phyloP scores from a whole-genome alignment of 2,113 vertebrate species.

The Cheirogaleus medius region DNA sequence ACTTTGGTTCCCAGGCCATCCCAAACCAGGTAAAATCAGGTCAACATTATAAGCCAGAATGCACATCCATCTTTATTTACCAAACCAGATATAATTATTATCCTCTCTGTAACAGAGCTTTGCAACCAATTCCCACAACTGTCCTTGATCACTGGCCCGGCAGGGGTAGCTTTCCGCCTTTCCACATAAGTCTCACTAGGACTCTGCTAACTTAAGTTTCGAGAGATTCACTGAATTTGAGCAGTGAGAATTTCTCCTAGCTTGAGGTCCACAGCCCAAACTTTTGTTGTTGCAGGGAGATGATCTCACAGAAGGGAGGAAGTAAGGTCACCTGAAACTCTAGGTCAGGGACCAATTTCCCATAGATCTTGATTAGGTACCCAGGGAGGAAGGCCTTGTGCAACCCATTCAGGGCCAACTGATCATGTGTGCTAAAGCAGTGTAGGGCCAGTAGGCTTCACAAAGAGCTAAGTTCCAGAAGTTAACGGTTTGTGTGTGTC shows the following conservation, averaged over 20 bases:
- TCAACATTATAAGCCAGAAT: not conserved
- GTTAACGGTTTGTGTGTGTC: not conserved
- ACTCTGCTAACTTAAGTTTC: not conserved
- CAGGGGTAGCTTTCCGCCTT: not conserved
- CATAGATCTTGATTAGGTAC: not conserved
- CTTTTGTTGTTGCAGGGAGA: not conserved
- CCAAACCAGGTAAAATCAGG: slow-evolving; percentile 17
- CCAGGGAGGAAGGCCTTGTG: not conserved
- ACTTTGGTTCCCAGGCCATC: not conserved
- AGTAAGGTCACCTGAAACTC: slow-evolving; percentile 10
- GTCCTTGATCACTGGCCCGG: not conserved
- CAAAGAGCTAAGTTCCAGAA: slow-evolving; percentile 31
- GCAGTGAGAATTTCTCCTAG: not conserved
- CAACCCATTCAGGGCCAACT: slow-evolving; percentile 1
- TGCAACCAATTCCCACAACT: slow-evolving; percentile 25
- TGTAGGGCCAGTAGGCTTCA: not conserved
- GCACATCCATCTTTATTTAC: not conserved
- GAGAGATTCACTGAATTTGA: slow-evolving; percentile 6
- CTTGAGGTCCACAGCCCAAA: not conserved
- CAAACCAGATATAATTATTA: not conserved
- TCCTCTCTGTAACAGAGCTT: not conserved
- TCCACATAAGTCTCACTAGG: not conserved
- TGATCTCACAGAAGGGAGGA: not conserved
- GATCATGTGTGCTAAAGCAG: not conserved
- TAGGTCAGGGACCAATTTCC: not conserved